phyloP scores from a whole-genome alignment of 2,113 vertebrate species.

The Bufo gargarizans region DNA sequence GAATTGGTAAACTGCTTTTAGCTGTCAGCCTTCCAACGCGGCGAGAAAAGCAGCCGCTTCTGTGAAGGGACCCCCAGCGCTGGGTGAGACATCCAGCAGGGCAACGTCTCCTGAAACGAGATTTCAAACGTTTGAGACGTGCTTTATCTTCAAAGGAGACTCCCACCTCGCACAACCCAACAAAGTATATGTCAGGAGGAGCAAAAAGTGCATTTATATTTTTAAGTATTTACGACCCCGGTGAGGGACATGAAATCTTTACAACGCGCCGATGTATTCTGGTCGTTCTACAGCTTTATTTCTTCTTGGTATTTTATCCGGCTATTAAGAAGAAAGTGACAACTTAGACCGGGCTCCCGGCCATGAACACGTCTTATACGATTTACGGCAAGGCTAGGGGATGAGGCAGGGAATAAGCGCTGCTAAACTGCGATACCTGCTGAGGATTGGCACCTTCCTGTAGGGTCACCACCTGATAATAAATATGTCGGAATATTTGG shows the following conservation, averaged over 20 bases:
- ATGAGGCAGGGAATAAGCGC: neutral
- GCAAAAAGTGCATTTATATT: neutral
- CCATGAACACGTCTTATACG: neutral
- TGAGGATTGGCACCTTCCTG: too few relatives aligned
- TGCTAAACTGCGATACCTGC: neutral
- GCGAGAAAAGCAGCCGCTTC: neutral
- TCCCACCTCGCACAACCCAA: neutral
- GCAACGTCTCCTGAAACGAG: neutral
- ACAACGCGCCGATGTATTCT: neutral
- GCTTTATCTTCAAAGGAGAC: neutral
- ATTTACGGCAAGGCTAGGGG: neutral
- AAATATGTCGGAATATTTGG: too few relatives aligned
- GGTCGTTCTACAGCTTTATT: neutral
- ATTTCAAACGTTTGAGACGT: neutral
- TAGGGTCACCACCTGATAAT: too few relatives aligned
- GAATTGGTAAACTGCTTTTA: conserved; percentile 23
- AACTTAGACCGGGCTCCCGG: neutral
- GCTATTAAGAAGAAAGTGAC: neutral
- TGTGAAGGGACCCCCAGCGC: neutral
- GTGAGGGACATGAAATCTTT: neutral
- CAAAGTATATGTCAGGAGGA: neutral
- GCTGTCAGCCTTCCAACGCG: neutral
- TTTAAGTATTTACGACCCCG: conserved; percentile 20
- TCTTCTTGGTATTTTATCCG: neutral
- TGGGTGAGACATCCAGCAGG: neutral